Evolutionary conservation across 2,113 vertebrate species (phyloP).

Genomic region (Passer montanus): DNA sequence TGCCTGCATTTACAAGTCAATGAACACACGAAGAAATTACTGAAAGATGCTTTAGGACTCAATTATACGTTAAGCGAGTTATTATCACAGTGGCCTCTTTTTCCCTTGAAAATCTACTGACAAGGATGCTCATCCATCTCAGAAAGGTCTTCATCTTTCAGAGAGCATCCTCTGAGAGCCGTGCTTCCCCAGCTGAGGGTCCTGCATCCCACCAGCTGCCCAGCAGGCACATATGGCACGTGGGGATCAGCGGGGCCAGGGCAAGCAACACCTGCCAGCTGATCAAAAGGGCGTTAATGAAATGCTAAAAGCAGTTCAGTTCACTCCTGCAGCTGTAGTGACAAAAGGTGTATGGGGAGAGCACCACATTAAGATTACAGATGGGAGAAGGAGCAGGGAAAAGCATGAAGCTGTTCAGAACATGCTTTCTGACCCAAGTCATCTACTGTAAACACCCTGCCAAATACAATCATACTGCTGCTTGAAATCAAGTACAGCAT

Average conservation of each 20-base stretch:
- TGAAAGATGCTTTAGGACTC: neutral
- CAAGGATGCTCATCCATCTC: neutral
- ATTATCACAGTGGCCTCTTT: neutral
- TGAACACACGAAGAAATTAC: neutral
- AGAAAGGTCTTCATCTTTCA: neutral
- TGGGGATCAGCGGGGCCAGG: neutral
- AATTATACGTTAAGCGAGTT: neutral
- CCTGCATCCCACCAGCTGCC: neutral
- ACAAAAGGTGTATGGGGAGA: neutral
- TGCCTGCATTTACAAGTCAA: neutral
- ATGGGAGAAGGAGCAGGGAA: neutral
- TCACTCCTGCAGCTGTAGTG: neutral
- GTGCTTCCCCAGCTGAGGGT: neutral
- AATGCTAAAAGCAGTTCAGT: neutral
- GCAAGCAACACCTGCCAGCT: neutral
- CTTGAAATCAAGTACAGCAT: neutral
- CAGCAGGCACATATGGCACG: neutral
- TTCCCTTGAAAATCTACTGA: neutral
- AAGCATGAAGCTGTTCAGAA: neutral
- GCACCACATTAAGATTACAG: neutral
- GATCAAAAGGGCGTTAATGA: constrained; percentile 10
- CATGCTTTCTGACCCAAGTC: neutral
- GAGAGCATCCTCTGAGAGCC: neutral
- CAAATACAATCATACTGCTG: neutral
- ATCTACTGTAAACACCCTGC: neutral